Evolutionary conservation across 2,113 vertebrate genomes (phyloP), one percentile per base, ranked within the genome.

Genomic region (Calyptomena viridis): DNA sequence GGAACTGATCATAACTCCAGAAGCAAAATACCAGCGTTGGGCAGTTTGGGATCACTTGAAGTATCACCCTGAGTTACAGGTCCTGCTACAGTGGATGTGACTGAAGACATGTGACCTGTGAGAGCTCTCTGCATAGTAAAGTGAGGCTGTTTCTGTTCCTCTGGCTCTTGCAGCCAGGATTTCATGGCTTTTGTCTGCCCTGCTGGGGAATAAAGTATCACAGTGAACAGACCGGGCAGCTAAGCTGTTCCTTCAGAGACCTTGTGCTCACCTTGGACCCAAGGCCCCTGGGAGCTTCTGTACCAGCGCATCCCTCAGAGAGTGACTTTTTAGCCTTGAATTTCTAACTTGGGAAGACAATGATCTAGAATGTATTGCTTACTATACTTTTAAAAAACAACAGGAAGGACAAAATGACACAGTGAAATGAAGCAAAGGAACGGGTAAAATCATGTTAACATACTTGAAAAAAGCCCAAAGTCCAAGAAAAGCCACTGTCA

Each of bases 71-170:
- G 21, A 88, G 23, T 62, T 69, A 75, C 14, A 64, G 12, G n/a
- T 78, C 16, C 24, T 1, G 1, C 68, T 84, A 3, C 20, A 66
- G 87, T 8, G 10, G 30, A 71, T 59, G 24, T 68, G 24, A 75
- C 31, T 0, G 2, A 92, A 84, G 20, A n/a, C 5, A 53, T 0
- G 2, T 37, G 63, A 24, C 15, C 52, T 68, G 22, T 44, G 27
- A 71, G 31, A 79, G 39, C 56, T 87, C 64, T 52, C n/a, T 82
- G 63, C 18, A 21, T 4, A 33, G 28, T 39, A 37, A 74, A 7
- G 4, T 42, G 25, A n/a, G 16, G 20, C 50, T 66, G 11, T 40
- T 80, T 90, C 10, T 88, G 58, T 59, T 60, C 9, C 12, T 74
- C 17, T 58, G 47, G 33, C 28, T 71, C 74, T 72, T 39, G 39